phyloP scores from a whole-genome alignment of 2,797 vertebrate genomes.

The Sebastes melanostomus region DNA sequence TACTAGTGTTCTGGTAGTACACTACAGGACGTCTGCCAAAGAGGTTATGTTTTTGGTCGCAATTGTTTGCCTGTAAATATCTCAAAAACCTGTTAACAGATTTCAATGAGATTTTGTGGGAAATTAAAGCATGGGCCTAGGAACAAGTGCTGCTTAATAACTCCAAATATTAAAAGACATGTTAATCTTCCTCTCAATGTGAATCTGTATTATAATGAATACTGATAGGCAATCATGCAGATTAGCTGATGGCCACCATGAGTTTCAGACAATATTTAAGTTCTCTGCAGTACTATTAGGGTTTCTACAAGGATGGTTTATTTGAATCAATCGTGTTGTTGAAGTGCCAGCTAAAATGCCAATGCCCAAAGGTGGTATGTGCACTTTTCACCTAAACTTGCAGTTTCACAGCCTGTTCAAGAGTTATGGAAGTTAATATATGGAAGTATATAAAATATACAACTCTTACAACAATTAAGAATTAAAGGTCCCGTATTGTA shows the following conservation, averaged over 20 bases:
- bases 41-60: neutral
- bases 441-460: too few species aligned
- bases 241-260: neutral
- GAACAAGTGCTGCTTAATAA: neutral
- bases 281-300: neutral
- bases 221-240: neutral
- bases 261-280: neutral
- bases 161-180: neutral
- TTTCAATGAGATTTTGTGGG: neutral
- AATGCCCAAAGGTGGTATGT: neutral
- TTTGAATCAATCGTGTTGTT: neutral
- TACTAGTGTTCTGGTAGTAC: neutral
- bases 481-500: too few species aligned
- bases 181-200: neutral
- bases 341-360: neutral
- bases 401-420: neutral
- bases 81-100: neutral
- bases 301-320: neutral
- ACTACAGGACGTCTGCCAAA: neutral
- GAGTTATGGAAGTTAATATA: neutral
- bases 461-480: too few species aligned
- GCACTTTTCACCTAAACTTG: neutral
- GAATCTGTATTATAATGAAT: neutral
- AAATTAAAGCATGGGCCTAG: neutral
- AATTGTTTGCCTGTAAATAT: conserved; percentile 2